Evolutionary conservation across 2,113 vertebrate genomes (phyloP).

Genomic region (Lethenteron reissneri): DNA sequence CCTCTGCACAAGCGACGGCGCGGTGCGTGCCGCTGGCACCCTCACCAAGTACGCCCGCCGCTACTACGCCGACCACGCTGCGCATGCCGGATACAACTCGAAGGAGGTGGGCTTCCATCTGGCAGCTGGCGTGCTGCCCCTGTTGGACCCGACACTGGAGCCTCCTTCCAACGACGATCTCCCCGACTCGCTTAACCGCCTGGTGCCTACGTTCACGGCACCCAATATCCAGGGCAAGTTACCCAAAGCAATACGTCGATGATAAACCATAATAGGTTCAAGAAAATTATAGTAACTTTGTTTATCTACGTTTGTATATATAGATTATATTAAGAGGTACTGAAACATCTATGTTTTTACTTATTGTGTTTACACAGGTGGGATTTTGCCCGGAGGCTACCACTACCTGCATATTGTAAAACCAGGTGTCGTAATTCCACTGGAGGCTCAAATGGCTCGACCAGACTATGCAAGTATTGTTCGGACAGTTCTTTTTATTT

Average conservation of each 20-base stretch:
- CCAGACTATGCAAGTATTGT: conserved; percentile 28
- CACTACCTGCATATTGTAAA: conserved; percentile 48
- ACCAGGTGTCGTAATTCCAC: conserved; percentile 21
- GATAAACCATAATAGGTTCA: no score
- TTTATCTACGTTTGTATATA: no score
- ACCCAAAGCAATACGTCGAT: background rate
- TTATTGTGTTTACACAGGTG: conserved; percentile 25
- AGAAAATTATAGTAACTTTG: no score
- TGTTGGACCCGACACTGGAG: conserved; percentile 39
- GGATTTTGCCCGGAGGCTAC: conserved; percentile 45
- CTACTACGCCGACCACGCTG: conserved; percentile 37
- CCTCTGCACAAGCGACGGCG: conserved; percentile 43
- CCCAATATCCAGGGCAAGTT: conserved; percentile 53
- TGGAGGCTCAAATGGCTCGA: conserved; percentile 16
- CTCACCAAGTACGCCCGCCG: conserved; percentile 54
- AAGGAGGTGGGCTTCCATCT: conserved; percentile 55
- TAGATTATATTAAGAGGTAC: no score
- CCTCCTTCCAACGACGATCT: conserved; percentile 8
- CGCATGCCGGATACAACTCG: conserved; percentile 45
- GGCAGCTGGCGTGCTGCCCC: conserved; percentile 33
- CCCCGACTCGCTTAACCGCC: conserved; percentile 19
- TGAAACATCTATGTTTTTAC: no score
- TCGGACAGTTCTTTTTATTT: no score
- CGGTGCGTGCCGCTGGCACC: conserved; percentile 50
- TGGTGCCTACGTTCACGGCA: conserved; percentile 36